Evolutionary conservation across 2,113 vertebrate genomes (phyloP), one percentile per base, ranked within the genome.

Genomic region (Rhineura floridana): DNA sequence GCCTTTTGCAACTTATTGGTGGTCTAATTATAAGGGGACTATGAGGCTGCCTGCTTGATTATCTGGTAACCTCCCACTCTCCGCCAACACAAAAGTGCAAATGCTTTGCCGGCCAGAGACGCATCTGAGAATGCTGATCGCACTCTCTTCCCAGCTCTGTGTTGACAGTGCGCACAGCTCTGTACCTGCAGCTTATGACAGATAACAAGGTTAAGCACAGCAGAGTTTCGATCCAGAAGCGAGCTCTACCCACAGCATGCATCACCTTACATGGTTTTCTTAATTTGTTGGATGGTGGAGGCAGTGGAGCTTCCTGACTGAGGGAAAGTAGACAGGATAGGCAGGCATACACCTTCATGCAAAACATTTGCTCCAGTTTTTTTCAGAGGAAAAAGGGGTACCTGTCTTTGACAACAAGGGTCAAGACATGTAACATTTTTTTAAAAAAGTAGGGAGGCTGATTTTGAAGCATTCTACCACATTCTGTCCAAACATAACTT

Each of bases 81-180:
- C 84, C 19, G 11, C 67, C 25, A 77, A 77, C 6, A 50, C 75
- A 50, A 44, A 65, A 3, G 81, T 2, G n/a, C 39, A 36, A 76
- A 4, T 39, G 85, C 52, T 6, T 25, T 44, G 79, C 81, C 70
- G 33, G 81, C 11, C 4, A 44, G 52, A 39, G 2, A 65, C n/a
- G 39, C 63, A 25, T 15, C 0, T 11, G 46, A 6, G 70, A 73
- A 28, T 42, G 44, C 83, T 23, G 44, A 3, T 44, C 3, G 15
- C 28, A 4, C 52, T 84, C 48, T 84, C 48, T 13, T 2, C 39
- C 0, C 0, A 65, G 42, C 44, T 15, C 55, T 13, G 5, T 0
- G 30, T 3, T 48, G 72, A 10, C 21, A 33, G n/a, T 65, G 30
- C 0, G 42, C 28, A 0, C 23, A 13, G 63, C 0, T 1, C 82